Conservation (phyloP, 2,888 invertebrate species). For the Pristionchus mayeri region DNA sequence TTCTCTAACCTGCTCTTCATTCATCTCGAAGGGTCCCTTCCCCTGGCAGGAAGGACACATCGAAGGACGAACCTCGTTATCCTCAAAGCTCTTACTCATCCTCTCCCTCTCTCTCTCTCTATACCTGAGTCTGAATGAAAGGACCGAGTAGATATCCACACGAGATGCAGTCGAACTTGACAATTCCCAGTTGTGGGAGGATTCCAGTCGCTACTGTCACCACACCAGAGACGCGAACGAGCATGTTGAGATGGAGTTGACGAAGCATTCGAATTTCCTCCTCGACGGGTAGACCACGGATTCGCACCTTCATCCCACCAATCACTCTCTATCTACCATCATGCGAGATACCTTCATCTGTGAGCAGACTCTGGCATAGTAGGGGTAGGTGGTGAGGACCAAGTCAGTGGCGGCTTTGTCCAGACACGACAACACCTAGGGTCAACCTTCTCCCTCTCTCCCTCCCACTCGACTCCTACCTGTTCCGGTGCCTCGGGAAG, state of each 20-base stretch:
- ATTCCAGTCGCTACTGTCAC: constrained; percentile 94
- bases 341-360: constrained; percentile 85
- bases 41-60: constrained; percentile 99
- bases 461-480: constrained; percentile 44
- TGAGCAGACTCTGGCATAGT: constrained; percentile 92
- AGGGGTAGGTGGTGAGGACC: constrained; percentile 93
- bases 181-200: constrained; percentile 92
- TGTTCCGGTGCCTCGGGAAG: constrained; percentile 93
- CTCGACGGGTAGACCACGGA: constrained; percentile 93
- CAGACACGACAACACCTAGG: constrained; percentile 69
- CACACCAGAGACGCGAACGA: constrained; percentile 93
- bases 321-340: too few relatives aligned
- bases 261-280: constrained; percentile 94
- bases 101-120: neutral
- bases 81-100: constrained; percentile 45
- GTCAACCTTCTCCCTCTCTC: neutral
- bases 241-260: constrained; percentile 87
- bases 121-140: constrained; percentile 89
- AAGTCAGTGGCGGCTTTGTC: constrained; percentile 81
- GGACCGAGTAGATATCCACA: constrained; percentile 96
- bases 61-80: constrained; percentile 91
- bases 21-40: constrained; percentile 93
- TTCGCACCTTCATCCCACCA: constrained; percentile 82
- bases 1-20: constrained; percentile 87
- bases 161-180: constrained; percentile 96